These are phyloP conservation scores for Lates japonicus DNA, from an alignment of 2,797 vertebrate species.

Conservation along the genomic window DNA sequence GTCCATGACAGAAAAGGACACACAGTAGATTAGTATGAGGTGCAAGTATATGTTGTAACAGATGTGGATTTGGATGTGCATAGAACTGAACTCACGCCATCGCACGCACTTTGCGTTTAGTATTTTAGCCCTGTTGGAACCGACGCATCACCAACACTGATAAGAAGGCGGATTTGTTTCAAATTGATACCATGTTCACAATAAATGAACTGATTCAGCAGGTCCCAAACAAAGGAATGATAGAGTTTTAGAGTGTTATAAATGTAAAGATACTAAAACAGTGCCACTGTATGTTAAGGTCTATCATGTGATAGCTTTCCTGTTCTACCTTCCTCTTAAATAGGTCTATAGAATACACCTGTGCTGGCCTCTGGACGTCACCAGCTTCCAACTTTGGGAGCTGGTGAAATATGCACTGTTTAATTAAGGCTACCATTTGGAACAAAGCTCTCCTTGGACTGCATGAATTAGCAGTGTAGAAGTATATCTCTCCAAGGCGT, in stretches of 20 bases:
- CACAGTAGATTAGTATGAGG: conserved; percentile 40
- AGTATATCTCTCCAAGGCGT: conserved; percentile 18
- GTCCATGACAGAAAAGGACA: conserved; percentile 25
- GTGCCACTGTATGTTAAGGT: neutral
- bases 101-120: conserved; percentile 31
- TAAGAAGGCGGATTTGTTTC: neutral
- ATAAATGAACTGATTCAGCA: neutral
- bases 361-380: neutral
- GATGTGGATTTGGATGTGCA: conserved; percentile 51
- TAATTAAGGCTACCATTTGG: conserved; percentile 11
- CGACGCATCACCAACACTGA: neutral
- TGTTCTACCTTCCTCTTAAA: neutral
- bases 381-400: neutral
- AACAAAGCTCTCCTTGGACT: neutral
- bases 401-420: conserved; percentile 37
- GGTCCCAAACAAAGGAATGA: neutral
- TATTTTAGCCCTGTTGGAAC: conserved; percentile 13
- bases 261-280: neutral
- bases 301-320: neutral
- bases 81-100: conserved; percentile 49
- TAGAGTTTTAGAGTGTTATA: neutral
- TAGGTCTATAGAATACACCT: neutral
- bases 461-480: conserved; percentile 1
- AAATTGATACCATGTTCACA: too few species aligned
- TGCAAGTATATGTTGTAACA: conserved; percentile 52